phyloP scores from a whole-genome alignment of 2,113 vertebrate species.

The Thomomys bottae region DNA sequence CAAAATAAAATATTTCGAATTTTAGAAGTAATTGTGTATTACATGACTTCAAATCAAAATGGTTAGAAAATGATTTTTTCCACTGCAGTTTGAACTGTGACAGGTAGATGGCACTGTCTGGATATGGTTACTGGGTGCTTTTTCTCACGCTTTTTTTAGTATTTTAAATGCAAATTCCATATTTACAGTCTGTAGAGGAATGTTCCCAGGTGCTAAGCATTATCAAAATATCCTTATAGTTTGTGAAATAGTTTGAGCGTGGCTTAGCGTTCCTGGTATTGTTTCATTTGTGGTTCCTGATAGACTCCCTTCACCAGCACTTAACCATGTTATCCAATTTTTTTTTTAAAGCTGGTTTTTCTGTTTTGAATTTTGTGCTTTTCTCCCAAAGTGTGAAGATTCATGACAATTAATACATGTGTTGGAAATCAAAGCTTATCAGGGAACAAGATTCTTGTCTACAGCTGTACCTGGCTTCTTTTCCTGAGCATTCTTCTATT shows the following conservation, averaged over 20 bases:
- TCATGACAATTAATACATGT: neutral
- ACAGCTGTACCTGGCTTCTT: neutral
- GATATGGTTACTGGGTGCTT: slow-evolving; percentile 18
- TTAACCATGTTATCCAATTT: neutral
- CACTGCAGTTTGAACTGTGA: slow-evolving; percentile 54
- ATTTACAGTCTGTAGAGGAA: neutral
- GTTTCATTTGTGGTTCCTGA: neutral
- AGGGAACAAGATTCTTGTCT: neutral
- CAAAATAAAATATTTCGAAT: slow-evolving; percentile 7
- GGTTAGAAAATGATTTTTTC: neutral
- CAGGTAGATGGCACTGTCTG: slow-evolving; percentile 70
- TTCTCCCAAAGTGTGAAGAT: fast-evolving
- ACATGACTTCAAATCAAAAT: neutral
- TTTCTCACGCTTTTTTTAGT: neutral
- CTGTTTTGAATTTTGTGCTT: neutral
- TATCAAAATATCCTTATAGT: neutral
- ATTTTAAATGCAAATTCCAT: slow-evolving; percentile 9
- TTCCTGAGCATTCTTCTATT: neutral
- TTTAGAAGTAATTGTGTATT: neutral
- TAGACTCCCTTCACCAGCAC: slow-evolving; percentile 48
- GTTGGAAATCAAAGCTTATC: neutral
- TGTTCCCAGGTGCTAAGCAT: neutral
- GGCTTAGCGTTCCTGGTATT: neutral
- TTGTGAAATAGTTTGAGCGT: neutral
- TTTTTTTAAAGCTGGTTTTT: neutral